Conservation (phyloP, 30 jellyfish, hydroid and myxozoan genomes). For the Cassiopea xamachana region DNA sequence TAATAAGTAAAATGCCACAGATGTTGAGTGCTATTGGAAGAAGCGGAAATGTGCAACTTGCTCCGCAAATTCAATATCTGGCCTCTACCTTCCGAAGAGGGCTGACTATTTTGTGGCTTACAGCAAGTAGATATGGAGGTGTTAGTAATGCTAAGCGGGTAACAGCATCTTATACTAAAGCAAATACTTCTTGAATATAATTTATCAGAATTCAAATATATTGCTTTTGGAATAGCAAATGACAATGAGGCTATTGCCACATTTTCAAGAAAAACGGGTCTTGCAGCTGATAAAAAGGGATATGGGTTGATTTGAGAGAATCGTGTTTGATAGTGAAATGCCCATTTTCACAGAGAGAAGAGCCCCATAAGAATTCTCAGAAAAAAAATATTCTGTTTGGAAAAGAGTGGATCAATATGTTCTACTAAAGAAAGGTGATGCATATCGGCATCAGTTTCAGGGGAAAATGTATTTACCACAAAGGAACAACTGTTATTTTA, state of each 20-base stretch:
- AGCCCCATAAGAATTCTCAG: constrained; percentile 16
- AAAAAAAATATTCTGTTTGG: constrained; percentile 16
- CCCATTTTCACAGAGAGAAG: constrained; percentile 44
- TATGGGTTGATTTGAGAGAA: constrained; percentile 15
- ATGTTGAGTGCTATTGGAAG: constrained; percentile 32
- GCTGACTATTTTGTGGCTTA: constrained; percentile 37
- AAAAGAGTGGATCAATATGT: background rate
- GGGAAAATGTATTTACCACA: constrained; percentile 25
- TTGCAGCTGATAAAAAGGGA: constrained; percentile 15
- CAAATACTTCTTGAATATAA: constrained; percentile 11
- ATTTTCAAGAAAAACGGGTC: constrained; percentile 9
- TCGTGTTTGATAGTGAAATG: constrained; percentile 35
- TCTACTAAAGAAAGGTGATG: constrained; percentile 13
- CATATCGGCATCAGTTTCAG: constrained; percentile 32
- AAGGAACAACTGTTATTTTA: constrained; percentile 22
- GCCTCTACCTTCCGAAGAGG: constrained; percentile 12
- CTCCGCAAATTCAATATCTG: constrained; percentile 27
- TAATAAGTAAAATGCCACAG: constrained; percentile 16
- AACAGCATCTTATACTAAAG: constrained; percentile 26
- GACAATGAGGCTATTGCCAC: constrained; percentile 51
- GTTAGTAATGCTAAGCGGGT: constrained; percentile 38
- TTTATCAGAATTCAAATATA: constrained; percentile 35
- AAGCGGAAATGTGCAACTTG: constrained; percentile 8
- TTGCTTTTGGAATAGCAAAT: constrained; percentile 56
- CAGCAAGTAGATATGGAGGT: constrained; percentile 45